These are phyloP conservation scores for Himalopsyche phryganea DNA, from an alignment of 1,140 invertebrate genomes.

Conservation along the genomic window DNA sequence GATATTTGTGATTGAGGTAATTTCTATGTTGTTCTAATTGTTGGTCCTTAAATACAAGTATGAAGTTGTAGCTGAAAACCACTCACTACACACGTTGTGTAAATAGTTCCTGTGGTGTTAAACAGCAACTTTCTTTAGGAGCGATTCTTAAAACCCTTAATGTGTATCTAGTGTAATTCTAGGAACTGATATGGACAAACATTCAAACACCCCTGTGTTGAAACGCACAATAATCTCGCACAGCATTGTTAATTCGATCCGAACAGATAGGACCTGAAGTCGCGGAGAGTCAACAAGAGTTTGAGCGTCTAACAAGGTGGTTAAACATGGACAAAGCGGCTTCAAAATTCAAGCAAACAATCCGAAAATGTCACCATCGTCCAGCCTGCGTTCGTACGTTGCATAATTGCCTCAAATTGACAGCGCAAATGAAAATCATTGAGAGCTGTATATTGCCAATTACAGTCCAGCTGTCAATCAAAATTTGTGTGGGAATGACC, in stretches of 20 bases:
- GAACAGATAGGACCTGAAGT: neutral
- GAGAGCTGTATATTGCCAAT: slow-evolving; percentile 17
- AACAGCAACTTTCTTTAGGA: too few species aligned
- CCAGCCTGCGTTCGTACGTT: neutral
- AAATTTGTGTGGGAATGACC: too few species aligned
- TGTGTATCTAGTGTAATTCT: too few species aligned
- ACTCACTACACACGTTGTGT: too few species aligned
- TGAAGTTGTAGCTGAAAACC: too few species aligned
- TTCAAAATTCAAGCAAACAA: slow-evolving; percentile 23
- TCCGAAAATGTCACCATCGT: slow-evolving; percentile 16
- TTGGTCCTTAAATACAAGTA: too few species aligned
- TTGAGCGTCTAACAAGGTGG: slow-evolving; percentile 11
- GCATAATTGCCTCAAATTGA: slow-evolving; percentile 23
- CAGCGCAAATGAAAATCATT: slow-evolving; percentile 2
- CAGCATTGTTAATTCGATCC: slow-evolving; percentile 14
- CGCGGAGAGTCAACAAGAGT: slow-evolving; percentile 16
- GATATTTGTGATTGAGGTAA: too few species aligned
- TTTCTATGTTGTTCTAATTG: too few species aligned
- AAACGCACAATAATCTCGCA: slow-evolving; percentile 15
- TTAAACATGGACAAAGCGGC: slow-evolving; percentile 22
- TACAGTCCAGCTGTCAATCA: slow-evolving; percentile 20
- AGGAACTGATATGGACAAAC: too few species aligned
- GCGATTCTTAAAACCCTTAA: too few species aligned
- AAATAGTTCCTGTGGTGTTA: too few species aligned
- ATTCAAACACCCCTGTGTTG: neutral